A percentile compares a stretch with the other conserved stretches of the same genome.
Conservation (phyloP, 2,797 vertebrate species). For the Karalla daura region DNA sequence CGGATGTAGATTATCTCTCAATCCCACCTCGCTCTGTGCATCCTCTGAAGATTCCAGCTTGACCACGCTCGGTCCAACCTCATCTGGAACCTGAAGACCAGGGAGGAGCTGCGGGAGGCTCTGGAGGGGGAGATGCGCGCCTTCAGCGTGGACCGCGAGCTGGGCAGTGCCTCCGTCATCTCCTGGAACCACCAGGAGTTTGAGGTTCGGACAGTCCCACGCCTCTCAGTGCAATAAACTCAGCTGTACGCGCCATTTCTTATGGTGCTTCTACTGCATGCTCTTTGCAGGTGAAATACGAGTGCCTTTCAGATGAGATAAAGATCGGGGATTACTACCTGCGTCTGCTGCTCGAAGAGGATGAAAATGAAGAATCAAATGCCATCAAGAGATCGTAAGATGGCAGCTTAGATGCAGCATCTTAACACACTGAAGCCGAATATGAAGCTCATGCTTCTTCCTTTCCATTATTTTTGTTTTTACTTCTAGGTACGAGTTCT, state of each 20-base stretch:
- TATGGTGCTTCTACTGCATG: too few species aligned
- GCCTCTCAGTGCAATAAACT: too few species aligned
- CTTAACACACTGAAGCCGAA: background rate
- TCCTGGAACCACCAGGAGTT: conserved; percentile 99
- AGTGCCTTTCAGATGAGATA: conserved; percentile 98
- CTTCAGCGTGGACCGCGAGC: conserved; percentile 94
- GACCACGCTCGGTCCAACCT: conserved; percentile 96
- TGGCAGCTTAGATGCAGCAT: background rate
- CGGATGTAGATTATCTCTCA: too few species aligned
- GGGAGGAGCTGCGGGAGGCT: conserved; percentile 96
- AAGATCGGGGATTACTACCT: conserved; percentile 99
- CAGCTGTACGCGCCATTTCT: background rate
- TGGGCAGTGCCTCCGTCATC: conserved; percentile 94
- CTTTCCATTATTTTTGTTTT: background rate
- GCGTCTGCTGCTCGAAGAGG: conserved; percentile 95
- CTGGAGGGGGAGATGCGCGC: conserved; percentile 97
- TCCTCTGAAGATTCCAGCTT: conserved; percentile 88
- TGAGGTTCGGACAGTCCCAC: too few species aligned
- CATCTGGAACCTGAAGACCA: conserved; percentile 99
- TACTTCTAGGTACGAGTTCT: conserved; percentile 92
- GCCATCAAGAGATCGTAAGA: conserved; percentile 98
- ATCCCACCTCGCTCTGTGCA: background rate
- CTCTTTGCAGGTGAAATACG: conserved; percentile 94
- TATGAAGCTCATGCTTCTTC: background rate
- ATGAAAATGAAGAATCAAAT: conserved; percentile 93